Conservation (phyloP, 2,888 invertebrate species). For the Microdon myrmicae region DNA sequence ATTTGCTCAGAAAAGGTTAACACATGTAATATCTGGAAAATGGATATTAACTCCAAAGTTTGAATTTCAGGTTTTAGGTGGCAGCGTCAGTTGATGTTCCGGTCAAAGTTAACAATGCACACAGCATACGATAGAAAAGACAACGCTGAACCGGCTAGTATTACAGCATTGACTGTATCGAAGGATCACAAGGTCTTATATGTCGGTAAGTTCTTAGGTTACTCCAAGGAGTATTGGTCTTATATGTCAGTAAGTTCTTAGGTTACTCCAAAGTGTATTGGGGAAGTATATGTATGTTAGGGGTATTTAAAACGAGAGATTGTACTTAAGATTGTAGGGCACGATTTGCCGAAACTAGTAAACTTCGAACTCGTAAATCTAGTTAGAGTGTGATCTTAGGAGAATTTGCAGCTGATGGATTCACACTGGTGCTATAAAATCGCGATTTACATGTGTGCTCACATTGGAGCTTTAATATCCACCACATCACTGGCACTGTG, state of each 20-base stretch:
- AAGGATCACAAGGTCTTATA: constrained; percentile 74
- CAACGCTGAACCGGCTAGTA: constrained; percentile 95
- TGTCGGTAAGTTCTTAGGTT: constrained; percentile 62
- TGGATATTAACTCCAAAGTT: neutral
- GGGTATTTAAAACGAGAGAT: no score
- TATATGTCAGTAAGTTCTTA: constrained; percentile 64
- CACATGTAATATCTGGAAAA: neutral
- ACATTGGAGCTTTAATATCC: no score
- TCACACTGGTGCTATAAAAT: no score
- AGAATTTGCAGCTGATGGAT: no score
- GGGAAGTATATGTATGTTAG: no score
- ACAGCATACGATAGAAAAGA: constrained; percentile 96
- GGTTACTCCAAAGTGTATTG: neutral
- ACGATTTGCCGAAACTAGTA: no score
- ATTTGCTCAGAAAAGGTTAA: constrained; percentile 64
- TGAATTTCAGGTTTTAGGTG: constrained; percentile 77
- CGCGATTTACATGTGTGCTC: no score
- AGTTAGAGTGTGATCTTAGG: no score
- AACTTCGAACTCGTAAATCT: no score
- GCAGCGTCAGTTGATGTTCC: constrained; percentile 90
- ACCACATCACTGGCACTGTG: no score
- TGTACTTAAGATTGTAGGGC: no score
- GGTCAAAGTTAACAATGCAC: constrained; percentile 97
- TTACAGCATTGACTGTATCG: constrained; percentile 93
- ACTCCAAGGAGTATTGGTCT: neutral